phyloP scores from a whole-genome alignment of 2,888 invertebrate species.

The Ypsolopha scabrella region DNA sequence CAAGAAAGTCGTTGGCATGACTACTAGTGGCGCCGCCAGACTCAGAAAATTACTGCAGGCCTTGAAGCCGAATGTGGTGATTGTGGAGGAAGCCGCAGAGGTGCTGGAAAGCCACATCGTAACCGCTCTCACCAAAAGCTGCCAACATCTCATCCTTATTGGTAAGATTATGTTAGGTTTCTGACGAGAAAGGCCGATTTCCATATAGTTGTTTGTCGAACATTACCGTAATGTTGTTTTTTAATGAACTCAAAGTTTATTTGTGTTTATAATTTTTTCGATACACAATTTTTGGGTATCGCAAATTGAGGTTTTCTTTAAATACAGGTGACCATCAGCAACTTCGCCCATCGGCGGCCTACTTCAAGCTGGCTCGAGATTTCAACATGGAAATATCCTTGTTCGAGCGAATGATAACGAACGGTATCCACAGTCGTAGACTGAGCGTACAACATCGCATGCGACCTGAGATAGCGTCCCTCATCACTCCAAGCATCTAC shows the following conservation, averaged over 20 bases:
- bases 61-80: slow-evolving; percentile 75
- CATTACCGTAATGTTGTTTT: too few relatives aligned
- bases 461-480: slow-evolving; percentile 69
- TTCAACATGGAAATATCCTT: slow-evolving; percentile 81
- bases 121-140: slow-evolving; percentile 76
- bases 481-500: slow-evolving; percentile 80
- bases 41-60: slow-evolving; percentile 71
- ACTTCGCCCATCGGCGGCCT: slow-evolving; percentile 78
- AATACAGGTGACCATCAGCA: slow-evolving; percentile 83
- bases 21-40: slow-evolving; percentile 82
- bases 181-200: too few relatives aligned
- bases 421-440: slow-evolving; percentile 71
- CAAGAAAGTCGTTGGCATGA: slow-evolving; percentile 77
- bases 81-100: slow-evolving; percentile 92
- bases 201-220: too few relatives aligned
- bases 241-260: too few relatives aligned
- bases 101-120: slow-evolving; percentile 87
- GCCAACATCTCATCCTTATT: slow-evolving; percentile 86
- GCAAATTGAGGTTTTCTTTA: too few relatives aligned
- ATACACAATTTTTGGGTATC: too few relatives aligned
- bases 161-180: slow-evolving; percentile 62
- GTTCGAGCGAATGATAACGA: slow-evolving; percentile 83
- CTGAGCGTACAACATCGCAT: slow-evolving; percentile 82
- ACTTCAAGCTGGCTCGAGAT: slow-evolving; percentile 72
- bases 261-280: too few relatives aligned